Evolutionary conservation across 2,113 vertebrate species (phyloP), one percentile per base, ranked within the genome.

Genomic region (Gallinago jamesoni): DNA sequence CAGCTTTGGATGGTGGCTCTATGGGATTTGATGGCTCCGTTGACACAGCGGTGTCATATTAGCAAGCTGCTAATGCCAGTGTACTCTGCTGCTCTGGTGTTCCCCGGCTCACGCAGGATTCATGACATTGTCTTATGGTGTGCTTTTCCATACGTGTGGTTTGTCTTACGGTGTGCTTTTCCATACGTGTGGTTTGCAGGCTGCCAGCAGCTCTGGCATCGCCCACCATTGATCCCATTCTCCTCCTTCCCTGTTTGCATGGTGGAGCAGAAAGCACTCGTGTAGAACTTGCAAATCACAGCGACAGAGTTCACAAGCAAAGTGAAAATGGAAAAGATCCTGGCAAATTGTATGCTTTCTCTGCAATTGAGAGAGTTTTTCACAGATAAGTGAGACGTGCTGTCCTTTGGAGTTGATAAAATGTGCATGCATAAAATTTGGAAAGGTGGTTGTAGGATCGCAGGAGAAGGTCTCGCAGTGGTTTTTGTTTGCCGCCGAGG

Each of bases 111-210:
- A 33, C 0, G 0, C 20, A n/a, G 41, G 14, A 9, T 59, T 83
- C n/a, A 2, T 53, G 47, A 10, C 1, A 0, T 21, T 59, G 45
- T 47, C 37, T 63, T 33, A 16, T 1, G 6, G 23, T 24, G 5
- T 83, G 62, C 12, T 67, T 87, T 92, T 52, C n/a, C 2, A 2
- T 57, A 35, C 0, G 1, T 22, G 16, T 35, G 43, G 4, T 64
- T 84, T 89, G 33, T 60, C n/a, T 35, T 35, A 60, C 24, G 14
- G 55, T 57, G 14, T 52, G 52, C 52, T 53, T 53, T 53, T 30
- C 53, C 16, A 30, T 30, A 30, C 10, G 16, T 63, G 20, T 37
- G n/a, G 5, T 62, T 82, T 89, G 37, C 55, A 67, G 73, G 55
- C 37, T 56, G 27, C n/a, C 3, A 20, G 69, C 43, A 78, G 60